A percentile compares a stretch with the other conserved stretches of the same genome.
Evolutionary conservation across 2,888 invertebrate genomes (phyloP).

Genomic region (Epiblema foenella): DNA sequence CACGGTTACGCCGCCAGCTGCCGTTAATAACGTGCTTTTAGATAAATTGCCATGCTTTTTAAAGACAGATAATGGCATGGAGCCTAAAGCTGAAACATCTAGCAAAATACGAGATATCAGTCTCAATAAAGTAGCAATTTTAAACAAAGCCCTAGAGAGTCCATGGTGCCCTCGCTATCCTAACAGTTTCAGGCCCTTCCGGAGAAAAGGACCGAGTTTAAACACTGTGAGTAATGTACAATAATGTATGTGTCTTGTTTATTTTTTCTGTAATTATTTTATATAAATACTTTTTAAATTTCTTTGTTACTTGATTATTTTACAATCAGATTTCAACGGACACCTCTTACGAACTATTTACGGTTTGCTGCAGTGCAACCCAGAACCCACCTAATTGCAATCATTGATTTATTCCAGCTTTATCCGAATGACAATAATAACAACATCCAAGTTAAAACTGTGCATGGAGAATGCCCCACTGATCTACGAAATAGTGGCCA

Average conservation of each 20-base stretch:
- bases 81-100: neutral
- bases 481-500: neutral
- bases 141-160: slow-evolving; percentile 83
- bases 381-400: neutral
- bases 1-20: neutral
- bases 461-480: neutral
- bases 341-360: no score
- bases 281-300: no score
- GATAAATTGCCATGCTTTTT: neutral
- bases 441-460: slow-evolving; percentile 52
- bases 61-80: neutral
- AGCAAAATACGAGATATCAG: neutral
- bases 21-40: neutral
- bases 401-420: slow-evolving; percentile 17
- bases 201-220: slow-evolving; percentile 56
- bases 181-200: slow-evolving; percentile 65
- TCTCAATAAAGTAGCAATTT: slow-evolving; percentile 59
- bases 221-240: slow-evolving; percentile 18
- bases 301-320: no score
- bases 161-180: slow-evolving; percentile 83
- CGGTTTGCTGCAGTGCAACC: no score
- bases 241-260: neutral
- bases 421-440: slow-evolving; percentile 63
- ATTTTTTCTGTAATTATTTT: no score
- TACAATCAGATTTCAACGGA: no score